A percentile compares a stretch with the other conserved stretches of the same genome.
phyloP scores from a whole-genome alignment of 1,140 invertebrate genomes.

The Homalodisca vitripennis region DNA sequence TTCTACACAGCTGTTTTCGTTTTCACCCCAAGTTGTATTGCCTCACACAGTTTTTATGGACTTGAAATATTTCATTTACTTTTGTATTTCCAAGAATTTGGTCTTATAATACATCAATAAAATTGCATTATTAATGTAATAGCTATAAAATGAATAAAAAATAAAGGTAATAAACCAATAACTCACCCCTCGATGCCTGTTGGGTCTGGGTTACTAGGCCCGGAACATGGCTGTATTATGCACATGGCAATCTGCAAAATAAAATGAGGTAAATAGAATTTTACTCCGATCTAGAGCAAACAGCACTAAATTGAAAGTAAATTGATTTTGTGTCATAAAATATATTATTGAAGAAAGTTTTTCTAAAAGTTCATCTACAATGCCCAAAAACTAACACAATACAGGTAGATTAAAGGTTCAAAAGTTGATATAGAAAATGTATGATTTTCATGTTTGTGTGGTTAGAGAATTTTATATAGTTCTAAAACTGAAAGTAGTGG shows the following conservation, averaged over 20 bases:
- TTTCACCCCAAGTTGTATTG: background rate
- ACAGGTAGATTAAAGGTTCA: background rate
- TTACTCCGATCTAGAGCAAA: background rate
- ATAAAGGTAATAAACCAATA: background rate
- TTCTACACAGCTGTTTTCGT: background rate
- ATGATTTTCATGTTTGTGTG: too few relatives aligned
- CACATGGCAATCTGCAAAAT: conserved; percentile 49
- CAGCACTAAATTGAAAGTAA: background rate
- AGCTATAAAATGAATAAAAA: background rate
- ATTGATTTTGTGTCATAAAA: background rate
- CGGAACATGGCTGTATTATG: conserved; percentile 13
- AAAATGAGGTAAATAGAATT: conserved; percentile 27
- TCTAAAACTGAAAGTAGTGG: too few relatives aligned
- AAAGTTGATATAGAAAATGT: background rate
- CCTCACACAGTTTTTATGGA: too few relatives aligned
- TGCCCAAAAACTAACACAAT: background rate
- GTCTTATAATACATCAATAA: background rate
- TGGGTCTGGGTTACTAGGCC: background rate
- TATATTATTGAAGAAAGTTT: background rate
- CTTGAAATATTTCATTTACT: background rate
- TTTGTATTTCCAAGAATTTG: background rate
- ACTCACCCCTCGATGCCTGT: conserved; percentile 28
- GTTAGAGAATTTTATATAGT: too few relatives aligned
- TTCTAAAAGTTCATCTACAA: background rate
- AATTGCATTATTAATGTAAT: background rate